A percentile compares a stretch with the other conserved stretches of the same genome.
phyloP scores from a whole-genome alignment of 2,113 vertebrate genomes.

The Gulo gulo region DNA sequence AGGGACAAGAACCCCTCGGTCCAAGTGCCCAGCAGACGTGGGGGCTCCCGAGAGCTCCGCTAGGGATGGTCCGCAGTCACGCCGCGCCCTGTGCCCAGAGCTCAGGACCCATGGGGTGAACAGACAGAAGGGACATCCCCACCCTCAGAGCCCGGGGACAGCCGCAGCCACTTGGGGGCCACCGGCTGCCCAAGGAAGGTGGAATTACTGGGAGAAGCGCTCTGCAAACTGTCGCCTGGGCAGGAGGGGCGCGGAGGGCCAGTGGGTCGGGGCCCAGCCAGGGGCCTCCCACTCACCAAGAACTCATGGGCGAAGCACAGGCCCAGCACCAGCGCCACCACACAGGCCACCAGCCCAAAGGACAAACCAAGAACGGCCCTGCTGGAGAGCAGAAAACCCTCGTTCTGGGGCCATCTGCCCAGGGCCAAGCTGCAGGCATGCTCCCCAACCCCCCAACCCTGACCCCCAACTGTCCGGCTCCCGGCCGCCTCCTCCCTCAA shows the following conservation, averaged over 20 bases:
- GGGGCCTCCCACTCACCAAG: constrained; percentile 86
- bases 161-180: neutral
- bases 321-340: constrained; percentile 86
- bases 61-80: too few relatives aligned
- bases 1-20: neutral
- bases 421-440: too few relatives aligned
- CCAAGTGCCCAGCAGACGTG: neutral
- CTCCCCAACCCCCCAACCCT: neutral
- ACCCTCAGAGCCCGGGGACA: neutral
- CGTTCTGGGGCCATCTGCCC: neutral
- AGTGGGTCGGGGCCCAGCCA: rapidly evolving
- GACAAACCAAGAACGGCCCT: constrained; percentile 82
- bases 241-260: neutral
- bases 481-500: neutral
- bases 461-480: neutral
- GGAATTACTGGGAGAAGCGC: neutral
- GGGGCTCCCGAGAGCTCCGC: neutral
- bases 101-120: rapidly evolving
- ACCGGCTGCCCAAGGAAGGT: neutral
- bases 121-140: neutral
- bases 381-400: constrained; percentile 76
- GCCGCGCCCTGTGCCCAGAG: neutral
- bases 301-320: constrained; percentile 90
- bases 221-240: neutral
- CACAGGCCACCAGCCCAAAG: constrained; percentile 87